Evolutionary conservation across 2,888 invertebrate species (phyloP).

Genomic region (Lordiphosa fenestrarum): DNA sequence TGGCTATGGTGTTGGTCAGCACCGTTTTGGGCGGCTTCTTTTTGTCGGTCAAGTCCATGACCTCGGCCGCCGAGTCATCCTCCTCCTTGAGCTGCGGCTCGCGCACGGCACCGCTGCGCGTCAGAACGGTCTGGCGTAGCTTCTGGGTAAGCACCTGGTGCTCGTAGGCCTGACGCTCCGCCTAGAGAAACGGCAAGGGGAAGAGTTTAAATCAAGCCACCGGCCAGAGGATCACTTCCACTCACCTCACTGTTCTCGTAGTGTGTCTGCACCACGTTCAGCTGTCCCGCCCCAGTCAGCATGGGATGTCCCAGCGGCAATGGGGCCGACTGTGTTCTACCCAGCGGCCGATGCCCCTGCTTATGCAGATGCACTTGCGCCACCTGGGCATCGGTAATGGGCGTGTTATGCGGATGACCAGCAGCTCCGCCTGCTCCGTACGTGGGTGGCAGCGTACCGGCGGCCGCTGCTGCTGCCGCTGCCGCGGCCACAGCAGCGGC

Average conservation of each 20-base stretch:
- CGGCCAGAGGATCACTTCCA: conserved; percentile 4
- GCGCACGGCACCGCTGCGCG: conserved; percentile 85
- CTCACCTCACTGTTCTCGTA: conserved; percentile 80
- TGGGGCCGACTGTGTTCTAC: conserved; percentile 96
- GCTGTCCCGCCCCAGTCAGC: conserved; percentile 82
- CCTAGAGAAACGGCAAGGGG: conserved; percentile 51
- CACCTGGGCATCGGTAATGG: conserved; percentile 85
- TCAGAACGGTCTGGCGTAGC: conserved; percentile 92
- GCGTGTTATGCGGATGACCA: conserved; percentile 72
- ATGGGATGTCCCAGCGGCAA: conserved; percentile 94
- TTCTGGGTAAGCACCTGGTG: conserved; percentile 89
- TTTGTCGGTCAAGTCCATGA: conserved; percentile 89
- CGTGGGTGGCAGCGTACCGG: conserved; percentile 79
- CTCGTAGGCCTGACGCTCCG: conserved; percentile 83
- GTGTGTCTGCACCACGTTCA: conserved; percentile 79
- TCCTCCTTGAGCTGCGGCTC: conserved; percentile 81
- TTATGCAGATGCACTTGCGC: conserved; percentile 86
- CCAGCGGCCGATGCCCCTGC: conserved; percentile 89
- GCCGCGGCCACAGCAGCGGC: conserved; percentile 44
- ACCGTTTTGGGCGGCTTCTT: conserved; percentile 82
- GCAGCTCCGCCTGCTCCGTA: conserved; percentile 52
- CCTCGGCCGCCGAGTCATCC: conserved; percentile 82
- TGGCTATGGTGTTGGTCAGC: conserved; percentile 81
- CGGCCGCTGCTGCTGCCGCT: conserved; percentile 60
- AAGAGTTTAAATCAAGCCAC: neutral